These are phyloP conservation scores for Bombus pyrosoma DNA, from an alignment of 1,140 invertebrate genomes.

Conservation along the genomic window DNA sequence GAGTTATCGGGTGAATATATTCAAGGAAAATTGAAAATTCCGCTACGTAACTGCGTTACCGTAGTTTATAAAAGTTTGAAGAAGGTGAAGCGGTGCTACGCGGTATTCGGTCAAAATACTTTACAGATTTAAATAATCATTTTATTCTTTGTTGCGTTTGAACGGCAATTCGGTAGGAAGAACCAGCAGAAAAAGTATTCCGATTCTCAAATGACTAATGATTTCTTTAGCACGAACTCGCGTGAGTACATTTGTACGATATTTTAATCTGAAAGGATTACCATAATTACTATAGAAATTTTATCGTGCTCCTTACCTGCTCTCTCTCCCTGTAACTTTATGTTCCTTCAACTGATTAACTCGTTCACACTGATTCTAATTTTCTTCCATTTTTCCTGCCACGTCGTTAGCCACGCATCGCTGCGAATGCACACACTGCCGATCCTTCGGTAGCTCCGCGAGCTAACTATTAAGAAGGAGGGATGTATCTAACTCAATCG, in stretches of 20 bases:
- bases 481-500: slow-evolving; percentile 58
- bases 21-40: slow-evolving; percentile 15
- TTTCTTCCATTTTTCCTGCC: neutral
- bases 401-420: slow-evolving; percentile 18
- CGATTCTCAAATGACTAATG: neutral
- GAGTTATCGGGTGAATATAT: slow-evolving; percentile 5
- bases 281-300: neutral
- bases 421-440: neutral
- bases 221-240: neutral
- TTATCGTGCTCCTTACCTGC: neutral
- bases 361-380: neutral
- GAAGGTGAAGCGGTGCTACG: neutral
- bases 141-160: neutral
- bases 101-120: neutral
- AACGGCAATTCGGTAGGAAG: neutral
- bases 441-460: slow-evolving; percentile 21
- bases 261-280: neutral
- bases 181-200: neutral
- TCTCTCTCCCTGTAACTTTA: neutral
- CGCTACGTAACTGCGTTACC: neutral
- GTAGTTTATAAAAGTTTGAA: slow-evolving; percentile 28
- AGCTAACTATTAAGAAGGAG: slow-evolving; percentile 45
- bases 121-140: neutral
- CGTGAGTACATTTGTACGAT: neutral
- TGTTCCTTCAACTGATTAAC: neutral